Base-by-base conservation (phyloP, 2,113 vertebrate species). In the Struthidea cinerea region DNA sequence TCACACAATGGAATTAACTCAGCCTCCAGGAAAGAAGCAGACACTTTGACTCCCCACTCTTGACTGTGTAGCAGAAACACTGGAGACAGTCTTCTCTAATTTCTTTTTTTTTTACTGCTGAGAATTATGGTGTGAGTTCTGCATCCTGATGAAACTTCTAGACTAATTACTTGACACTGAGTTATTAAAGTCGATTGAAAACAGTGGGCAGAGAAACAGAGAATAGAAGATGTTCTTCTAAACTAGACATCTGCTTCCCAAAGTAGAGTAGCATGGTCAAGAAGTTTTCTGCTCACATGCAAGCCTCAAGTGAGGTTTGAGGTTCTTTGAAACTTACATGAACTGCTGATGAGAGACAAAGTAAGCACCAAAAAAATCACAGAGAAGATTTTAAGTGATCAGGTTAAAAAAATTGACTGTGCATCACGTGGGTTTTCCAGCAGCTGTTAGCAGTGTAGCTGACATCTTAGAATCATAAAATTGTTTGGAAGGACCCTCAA, bases 21-120 rank as follows among this genome's bases (percentile, higher is more conserved):
- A 75, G 71, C 83, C 92, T 84, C 63, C 83, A 70, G 93, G 90
- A 88, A 81, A 70, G 71, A 63, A 75, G 76, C 52, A 95, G 79
- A 67, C 71, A 53, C 75, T 84, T 75, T 30, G 79, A 67, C 55
- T 85, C 52, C 52, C 52, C 0, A 0, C 61, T 79, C 37, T 82
- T 82, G 50, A 8, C 49, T 76, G 44, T 10, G 1, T 16, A 60
- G 30, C 74, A 88, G 27, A 41, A 81, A 56, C 30, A 61, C 17
- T 74, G 39, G 33, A 80, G 55, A 67, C 0, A 7, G 33, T 11
- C 11, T 77, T 80, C 64, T 61, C 59, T 79, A 33, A 53, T 42
- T 88, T 44, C 0, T 23, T 37, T n/a, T 24, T 26, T 16, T 28
- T 46, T 39, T 24, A 39, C 8, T 1, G 41, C 13, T 65, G 76